These are phyloP conservation scores for Esox lucius DNA, from an alignment of 2,797 vertebrate species.

Conservation along the genomic window DNA sequence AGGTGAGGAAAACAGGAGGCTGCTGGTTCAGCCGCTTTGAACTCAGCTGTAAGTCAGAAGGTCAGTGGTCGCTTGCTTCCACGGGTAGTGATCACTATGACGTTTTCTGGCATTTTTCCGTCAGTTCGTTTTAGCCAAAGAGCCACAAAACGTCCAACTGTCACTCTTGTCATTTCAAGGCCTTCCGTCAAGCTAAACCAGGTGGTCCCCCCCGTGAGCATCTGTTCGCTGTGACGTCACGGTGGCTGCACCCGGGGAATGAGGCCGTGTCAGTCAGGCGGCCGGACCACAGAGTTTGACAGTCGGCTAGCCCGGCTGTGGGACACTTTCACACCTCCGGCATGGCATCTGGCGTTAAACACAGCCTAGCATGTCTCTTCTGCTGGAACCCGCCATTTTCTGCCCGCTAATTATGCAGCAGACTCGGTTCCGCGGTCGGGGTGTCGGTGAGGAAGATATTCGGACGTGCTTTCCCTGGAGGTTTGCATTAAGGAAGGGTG, in stretches of 20 bases:
- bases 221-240: constrained; percentile 30
- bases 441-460: constrained; percentile 33
- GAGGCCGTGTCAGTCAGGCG: constrained; percentile 12
- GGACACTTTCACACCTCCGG: constrained; percentile 21
- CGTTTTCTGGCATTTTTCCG: background rate
- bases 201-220: constrained; percentile 37
- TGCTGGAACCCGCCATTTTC: constrained; percentile 37
- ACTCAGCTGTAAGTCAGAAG: background rate
- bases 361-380: constrained; percentile 23
- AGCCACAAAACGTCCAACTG: background rate
- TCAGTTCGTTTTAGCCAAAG: constrained; percentile 13
- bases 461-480: constrained; percentile 45
- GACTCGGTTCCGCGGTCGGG: constrained; percentile 21
- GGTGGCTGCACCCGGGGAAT: constrained; percentile 29
- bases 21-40: too few relatives aligned
- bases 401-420: constrained; percentile 46
- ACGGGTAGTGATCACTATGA: background rate
- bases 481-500: constrained; percentile 22
- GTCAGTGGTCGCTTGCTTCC: background rate
- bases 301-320: constrained; percentile 1
- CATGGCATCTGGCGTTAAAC: constrained; percentile 25
- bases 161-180: constrained; percentile 18
- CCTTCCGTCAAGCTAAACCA: constrained; percentile 24
- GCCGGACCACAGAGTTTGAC: constrained; percentile 28
- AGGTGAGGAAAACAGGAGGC: background rate